A percentile compares a stretch with the other conserved stretches of the same genome.
Evolutionary conservation across 2,797 vertebrate genomes (phyloP).

Genomic region (Labroides dimidiatus): DNA sequence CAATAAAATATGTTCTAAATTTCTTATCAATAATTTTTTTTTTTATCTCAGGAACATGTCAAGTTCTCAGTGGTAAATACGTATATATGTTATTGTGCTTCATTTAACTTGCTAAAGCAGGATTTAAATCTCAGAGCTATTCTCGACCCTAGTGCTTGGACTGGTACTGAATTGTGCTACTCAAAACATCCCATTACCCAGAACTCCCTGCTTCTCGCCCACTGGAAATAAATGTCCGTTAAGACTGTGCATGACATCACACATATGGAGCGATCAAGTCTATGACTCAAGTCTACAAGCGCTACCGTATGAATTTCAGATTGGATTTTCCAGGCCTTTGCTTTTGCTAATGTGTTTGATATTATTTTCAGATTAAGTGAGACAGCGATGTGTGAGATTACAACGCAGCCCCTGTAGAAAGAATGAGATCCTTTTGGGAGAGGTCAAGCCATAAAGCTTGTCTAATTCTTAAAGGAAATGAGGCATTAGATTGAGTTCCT

Average conservation of each 20-base stretch:
- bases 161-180: conserved; percentile 6
- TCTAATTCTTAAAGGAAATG: conserved; percentile 80
- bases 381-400: conserved; percentile 80
- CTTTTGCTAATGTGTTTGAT: conserved; percentile 74
- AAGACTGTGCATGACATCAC: conserved; percentile 51
- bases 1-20: no score
- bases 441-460: conserved; percentile 73
- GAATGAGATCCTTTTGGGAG: conserved; percentile 56
- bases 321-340: conserved; percentile 80
- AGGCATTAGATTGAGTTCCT: conserved; percentile 82
- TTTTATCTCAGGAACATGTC: no score
- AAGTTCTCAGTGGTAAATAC: no score
- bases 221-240: conserved; percentile 54
- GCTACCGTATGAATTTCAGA: conserved; percentile 68
- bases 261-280: conserved; percentile 64
- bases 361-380: conserved; percentile 80
- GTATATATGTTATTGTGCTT: not conserved
- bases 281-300: conserved; percentile 30
- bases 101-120: not conserved
- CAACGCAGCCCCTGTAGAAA: conserved; percentile 44
- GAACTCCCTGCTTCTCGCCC: conserved; percentile 21
- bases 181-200: not conserved
- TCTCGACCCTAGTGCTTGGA: not conserved
- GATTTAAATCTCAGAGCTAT: not conserved
- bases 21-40: no score